Evolutionary conservation across 2,888 invertebrate genomes (phyloP), one percentile per base, ranked within the genome.

Genomic region (Scaptomyza flava): DNA sequence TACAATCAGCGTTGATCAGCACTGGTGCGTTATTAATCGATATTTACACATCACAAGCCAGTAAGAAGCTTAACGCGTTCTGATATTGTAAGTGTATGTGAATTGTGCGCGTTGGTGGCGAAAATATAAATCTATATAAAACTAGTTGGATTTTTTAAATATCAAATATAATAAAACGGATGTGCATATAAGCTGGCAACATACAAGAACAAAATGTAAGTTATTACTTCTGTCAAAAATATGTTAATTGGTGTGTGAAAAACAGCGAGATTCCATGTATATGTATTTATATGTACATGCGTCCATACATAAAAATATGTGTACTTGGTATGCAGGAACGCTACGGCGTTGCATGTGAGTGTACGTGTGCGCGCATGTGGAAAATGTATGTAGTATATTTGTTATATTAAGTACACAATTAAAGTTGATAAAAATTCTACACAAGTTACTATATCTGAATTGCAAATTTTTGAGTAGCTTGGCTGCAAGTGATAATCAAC

Each of bases 351-450:
- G 60, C 47, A 53, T 57, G 17, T 1, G 17, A 17, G 62, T 23
- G 43, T 62, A 42, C 51, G 50, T 59, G 52, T 59, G 56, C 65
- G 56, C 45, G 48, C 31, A 48, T 31, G 58, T 11, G 11, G 34
- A 33, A 12, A 36, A 50, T 50, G 61, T 33, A 38, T 60, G 52
- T 48, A 51, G 56, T 79, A 64, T 56, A 51, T 68, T 68, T 81
- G 53, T 69, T 68, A 60, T 68, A 67, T 82, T 79, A 77, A 73
- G 87, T 78, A 83, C 76, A 81, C 76, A 81, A 70, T 78, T 86
- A 78, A 75, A 83, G 68, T 70, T 83, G 81, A 81, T 86, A 78
- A 78, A 77, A 66, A 69, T 68, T 68, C 53, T 52, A 64, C 51
- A 50, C 61, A 56, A 4, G 23, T 30, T 43, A 23, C 9, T 48